Percentiles rank a stretch among this genome's conserved stretches.
Conservation (phyloP, 2,113 vertebrate species). For the Trematomus loennbergii region DNA sequence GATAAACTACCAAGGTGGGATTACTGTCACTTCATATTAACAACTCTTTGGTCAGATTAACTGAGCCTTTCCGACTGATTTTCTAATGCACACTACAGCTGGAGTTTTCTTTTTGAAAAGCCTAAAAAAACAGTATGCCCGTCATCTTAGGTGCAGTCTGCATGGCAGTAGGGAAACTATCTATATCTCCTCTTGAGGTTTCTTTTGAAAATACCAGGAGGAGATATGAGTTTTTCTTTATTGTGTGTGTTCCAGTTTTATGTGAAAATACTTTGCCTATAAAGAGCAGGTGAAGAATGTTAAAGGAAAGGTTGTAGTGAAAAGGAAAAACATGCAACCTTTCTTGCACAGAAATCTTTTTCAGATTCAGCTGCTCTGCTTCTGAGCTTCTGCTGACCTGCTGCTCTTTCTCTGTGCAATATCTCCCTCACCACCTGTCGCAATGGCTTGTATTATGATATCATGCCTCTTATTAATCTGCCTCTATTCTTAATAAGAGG, state of each 20-base stretch:
- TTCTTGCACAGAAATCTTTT: neutral
- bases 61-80: slow-evolving; percentile 15
- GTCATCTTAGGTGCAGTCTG: neutral
- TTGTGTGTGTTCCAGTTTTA: neutral
- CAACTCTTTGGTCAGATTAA: slow-evolving; percentile 16
- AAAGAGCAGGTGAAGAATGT: neutral
- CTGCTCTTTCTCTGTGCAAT: slow-evolving; percentile 3
- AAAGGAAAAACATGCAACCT: neutral
- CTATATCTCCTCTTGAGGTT: neutral
- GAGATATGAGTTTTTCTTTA: neutral
- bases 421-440: slow-evolving; percentile 19
- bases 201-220: neutral
- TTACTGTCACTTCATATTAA: slow-evolving; percentile 29
- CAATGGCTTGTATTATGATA: neutral
- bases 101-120: slow-evolving; percentile 6
- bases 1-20: slow-evolving; percentile 92
- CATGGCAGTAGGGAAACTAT: neutral
- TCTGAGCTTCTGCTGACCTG: slow-evolving; percentile 20
- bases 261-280: neutral
- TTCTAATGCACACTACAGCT: neutral
- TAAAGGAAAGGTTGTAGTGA: neutral
- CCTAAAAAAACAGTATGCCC: neutral
- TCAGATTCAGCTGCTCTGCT: neutral
- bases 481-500: too few species aligned
- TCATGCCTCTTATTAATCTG: neutral